Conservation (phyloP, 2,888 invertebrate genomes). For the Pterostichus niger region DNA sequence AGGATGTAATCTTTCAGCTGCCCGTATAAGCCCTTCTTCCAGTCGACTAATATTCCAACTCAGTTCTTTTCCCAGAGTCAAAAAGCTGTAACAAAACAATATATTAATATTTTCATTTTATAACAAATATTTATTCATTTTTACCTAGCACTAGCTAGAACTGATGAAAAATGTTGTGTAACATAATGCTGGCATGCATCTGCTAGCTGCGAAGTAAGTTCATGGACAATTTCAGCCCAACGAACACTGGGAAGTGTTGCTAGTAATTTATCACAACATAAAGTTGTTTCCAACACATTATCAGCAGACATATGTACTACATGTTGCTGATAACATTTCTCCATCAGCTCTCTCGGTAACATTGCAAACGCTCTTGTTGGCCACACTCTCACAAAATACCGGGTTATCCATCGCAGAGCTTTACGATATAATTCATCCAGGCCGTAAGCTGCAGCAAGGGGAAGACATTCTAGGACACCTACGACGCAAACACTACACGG, state of each 20-base stretch:
- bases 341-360: slow-evolving; percentile 89
- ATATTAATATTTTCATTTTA: slow-evolving; percentile 19
- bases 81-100: slow-evolving; percentile 77
- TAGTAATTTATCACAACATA: slow-evolving; percentile 90
- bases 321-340: slow-evolving; percentile 91
- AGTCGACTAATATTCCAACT: slow-evolving; percentile 87
- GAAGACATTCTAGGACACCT: slow-evolving; percentile 92
- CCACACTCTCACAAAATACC: slow-evolving; percentile 93
- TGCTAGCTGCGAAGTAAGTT: slow-evolving; percentile 88
- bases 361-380: slow-evolving; percentile 93
- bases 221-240: slow-evolving; percentile 91
- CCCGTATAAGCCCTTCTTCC: slow-evolving; percentile 88
- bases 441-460: slow-evolving; percentile 91
- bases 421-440: slow-evolving; percentile 92
- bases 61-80: slow-evolving; percentile 84
- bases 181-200: slow-evolving; percentile 90
- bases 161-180: slow-evolving; percentile 87
- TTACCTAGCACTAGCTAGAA: slow-evolving; percentile 78
- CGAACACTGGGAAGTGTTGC: slow-evolving; percentile 88
- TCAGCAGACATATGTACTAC: slow-evolving; percentile 89
- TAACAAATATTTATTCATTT: neutral
- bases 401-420: slow-evolving; percentile 92
- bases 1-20: slow-evolving; percentile 88
- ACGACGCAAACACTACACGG: slow-evolving; percentile 94
- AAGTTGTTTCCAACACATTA: slow-evolving; percentile 89